phyloP scores from a whole-genome alignment of 2,888 invertebrate genomes.

The Andrena minutula region DNA sequence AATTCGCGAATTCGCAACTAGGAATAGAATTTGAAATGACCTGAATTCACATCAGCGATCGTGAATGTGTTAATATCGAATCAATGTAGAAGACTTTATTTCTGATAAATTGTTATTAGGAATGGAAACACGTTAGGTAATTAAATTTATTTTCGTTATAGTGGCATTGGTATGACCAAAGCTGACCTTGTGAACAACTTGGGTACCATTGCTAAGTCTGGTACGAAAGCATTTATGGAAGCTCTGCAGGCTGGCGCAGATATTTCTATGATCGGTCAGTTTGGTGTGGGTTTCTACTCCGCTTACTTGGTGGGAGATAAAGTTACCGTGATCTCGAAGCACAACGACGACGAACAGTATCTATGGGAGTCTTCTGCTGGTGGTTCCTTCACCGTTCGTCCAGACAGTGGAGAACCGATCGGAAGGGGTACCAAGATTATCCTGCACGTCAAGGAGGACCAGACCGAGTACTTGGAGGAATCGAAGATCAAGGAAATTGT shows the following conservation, averaged over 20 bases:
- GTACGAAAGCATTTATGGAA: slow-evolving; percentile 99
- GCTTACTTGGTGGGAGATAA: slow-evolving; percentile 98
- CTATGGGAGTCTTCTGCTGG: slow-evolving; percentile 99
- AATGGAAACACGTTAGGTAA: background rate
- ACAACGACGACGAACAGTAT: slow-evolving; percentile 99
- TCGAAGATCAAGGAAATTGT: slow-evolving; percentile 98
- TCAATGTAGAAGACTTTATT: background rate
- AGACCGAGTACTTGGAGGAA: slow-evolving; percentile 97
- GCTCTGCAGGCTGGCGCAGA: slow-evolving; percentile 99
- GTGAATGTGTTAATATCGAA: no score
- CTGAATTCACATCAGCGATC: no score
- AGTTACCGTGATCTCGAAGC: slow-evolving; percentile 96
- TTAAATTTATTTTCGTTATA: slow-evolving; percentile 51
- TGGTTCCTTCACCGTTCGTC: slow-evolving; percentile 97
- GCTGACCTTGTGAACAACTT: slow-evolving; percentile 99
- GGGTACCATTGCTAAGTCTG: slow-evolving; percentile 99
- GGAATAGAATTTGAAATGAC: no score
- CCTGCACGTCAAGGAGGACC: slow-evolving; percentile 97
- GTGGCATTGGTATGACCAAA: slow-evolving; percentile 99
- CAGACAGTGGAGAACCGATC: slow-evolving; percentile 92
- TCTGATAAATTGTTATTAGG: background rate
- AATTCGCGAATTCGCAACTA: no score
- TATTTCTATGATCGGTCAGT: slow-evolving; percentile 99
- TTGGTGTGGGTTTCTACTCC: slow-evolving; percentile 99
- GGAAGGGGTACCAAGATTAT: slow-evolving; percentile 98